Conservation (phyloP, 30 jellyfish, hydroid and myxozoan species). For the Euphysa ruthae region DNA sequence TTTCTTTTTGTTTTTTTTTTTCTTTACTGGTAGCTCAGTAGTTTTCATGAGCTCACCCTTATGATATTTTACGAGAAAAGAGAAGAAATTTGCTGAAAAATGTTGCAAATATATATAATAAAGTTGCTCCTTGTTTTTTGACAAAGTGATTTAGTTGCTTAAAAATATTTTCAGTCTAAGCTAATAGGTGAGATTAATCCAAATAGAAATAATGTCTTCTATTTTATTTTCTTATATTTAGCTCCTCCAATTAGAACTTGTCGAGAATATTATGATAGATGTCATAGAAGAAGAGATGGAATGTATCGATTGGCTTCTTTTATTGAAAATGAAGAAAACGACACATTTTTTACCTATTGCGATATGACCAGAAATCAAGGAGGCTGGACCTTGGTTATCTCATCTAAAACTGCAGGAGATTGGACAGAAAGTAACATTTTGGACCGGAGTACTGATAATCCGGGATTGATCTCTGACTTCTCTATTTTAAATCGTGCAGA, state of each 20-base stretch:
- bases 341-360: conserved; percentile 62
- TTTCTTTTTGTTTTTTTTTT: too few species aligned
- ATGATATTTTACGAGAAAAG: too few species aligned
- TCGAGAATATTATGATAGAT: conserved; percentile 90
- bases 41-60: too few species aligned
- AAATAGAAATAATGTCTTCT: too few species aligned
- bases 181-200: too few species aligned
- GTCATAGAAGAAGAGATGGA: conserved; percentile 92
- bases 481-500: conserved; percentile 79
- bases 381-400: conserved; percentile 89
- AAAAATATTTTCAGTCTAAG: too few species aligned
- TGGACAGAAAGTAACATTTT: conserved; percentile 47
- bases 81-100: too few species aligned
- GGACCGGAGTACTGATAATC: conserved; percentile 55
- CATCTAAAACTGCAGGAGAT: conserved; percentile 66
- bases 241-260: conserved; percentile 91
- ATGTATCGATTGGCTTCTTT: conserved; percentile 57
- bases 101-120: too few species aligned
- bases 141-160: too few species aligned
- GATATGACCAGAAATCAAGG: conserved; percentile 88
- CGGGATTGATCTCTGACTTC: conserved; percentile 71
- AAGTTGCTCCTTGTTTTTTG: too few species aligned
- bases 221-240: too few species aligned
- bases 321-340: conserved; percentile 34
- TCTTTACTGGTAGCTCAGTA: too few species aligned